Evolutionary conservation across 2,113 vertebrate species (phyloP).

Genomic region (Loxodonta africana): DNA sequence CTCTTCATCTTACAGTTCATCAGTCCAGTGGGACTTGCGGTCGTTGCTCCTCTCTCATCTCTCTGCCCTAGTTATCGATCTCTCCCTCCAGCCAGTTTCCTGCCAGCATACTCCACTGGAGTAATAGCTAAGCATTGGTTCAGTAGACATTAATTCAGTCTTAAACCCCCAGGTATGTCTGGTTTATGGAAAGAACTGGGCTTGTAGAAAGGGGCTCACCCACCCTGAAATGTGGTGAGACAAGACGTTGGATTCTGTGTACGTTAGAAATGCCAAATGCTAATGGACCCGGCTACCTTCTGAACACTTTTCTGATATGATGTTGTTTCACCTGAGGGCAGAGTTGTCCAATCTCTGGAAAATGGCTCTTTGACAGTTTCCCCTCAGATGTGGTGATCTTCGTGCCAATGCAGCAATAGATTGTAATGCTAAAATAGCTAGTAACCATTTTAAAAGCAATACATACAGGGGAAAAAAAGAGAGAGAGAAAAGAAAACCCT

Average conservation of each 20-base stretch:
- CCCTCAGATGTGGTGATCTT: not conserved
- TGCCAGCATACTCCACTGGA: slow-evolving; percentile 31
- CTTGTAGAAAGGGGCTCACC: slow-evolving; percentile 16
- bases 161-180: slow-evolving; percentile 49
- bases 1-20: not conserved
- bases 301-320: not conserved
- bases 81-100: slow-evolving; percentile 54
- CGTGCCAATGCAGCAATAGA: not conserved
- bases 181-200: slow-evolving; percentile 58
- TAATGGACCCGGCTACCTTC: not conserved
- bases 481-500: not conserved
- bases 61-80: slow-evolving; percentile 31
- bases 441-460: not conserved
- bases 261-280: slow-evolving; percentile 16
- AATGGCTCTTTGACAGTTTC: slow-evolving; percentile 9
- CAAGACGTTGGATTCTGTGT: slow-evolving; percentile 17
- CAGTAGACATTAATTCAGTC: slow-evolving; percentile 53
- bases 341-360: not conserved
- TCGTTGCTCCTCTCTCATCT: not conserved
- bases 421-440: not conserved
- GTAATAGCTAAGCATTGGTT: slow-evolving; percentile 15
- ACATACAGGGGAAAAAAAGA: not conserved
- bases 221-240: not conserved
- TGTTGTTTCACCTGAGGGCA: not conserved
- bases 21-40: not conserved